Evolutionary conservation across 2,797 vertebrate species (phyloP).

Genomic region (Varecia variegata): DNA sequence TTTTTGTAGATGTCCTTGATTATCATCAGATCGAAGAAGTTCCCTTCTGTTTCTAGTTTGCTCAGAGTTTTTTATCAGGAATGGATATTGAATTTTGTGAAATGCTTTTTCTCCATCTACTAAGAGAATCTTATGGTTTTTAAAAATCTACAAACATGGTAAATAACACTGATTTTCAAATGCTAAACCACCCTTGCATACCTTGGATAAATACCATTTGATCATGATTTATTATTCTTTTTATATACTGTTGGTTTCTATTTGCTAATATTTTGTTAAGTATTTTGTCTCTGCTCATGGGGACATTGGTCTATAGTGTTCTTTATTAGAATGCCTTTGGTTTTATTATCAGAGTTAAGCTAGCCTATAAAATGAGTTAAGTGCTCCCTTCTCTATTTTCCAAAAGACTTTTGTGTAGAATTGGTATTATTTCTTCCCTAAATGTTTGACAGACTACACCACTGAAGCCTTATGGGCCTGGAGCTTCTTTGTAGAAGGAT

Average conservation of each 20-base stretch:
- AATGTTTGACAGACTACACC: background rate
- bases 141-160: background rate
- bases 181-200: background rate
- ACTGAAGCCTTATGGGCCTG: background rate
- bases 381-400: conserved; percentile 8
- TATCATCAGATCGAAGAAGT: background rate
- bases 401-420: background rate
- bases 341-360: background rate
- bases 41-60: background rate
- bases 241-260: background rate
- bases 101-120: background rate
- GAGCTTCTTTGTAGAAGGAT: background rate
- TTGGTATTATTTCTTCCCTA: background rate
- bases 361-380: background rate
- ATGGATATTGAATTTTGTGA: background rate
- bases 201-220: background rate
- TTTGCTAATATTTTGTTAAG: background rate
- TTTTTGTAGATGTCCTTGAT: background rate
- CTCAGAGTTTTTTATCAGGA: background rate
- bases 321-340: background rate
- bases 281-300: background rate
- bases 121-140: background rate
- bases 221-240: background rate
- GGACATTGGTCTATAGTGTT: background rate
- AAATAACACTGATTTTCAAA: background rate